Conservation (phyloP, 2,113 vertebrate species). For the Elachura formosa region DNA sequence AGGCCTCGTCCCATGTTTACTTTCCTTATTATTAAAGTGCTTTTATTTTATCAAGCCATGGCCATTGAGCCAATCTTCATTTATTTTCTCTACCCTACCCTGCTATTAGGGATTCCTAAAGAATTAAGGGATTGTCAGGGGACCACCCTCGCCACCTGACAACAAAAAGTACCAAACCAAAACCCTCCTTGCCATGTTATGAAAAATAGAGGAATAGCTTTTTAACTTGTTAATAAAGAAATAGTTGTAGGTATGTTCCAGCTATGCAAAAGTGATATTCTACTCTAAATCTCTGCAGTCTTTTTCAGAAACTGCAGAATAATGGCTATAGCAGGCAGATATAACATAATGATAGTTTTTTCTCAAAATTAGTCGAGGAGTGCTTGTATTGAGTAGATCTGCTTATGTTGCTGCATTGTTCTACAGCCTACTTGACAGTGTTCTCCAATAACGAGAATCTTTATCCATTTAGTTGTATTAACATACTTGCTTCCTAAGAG, state of each 20-base stretch:
- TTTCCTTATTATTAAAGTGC: no score
- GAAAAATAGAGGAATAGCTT: neutral
- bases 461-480: neutral
- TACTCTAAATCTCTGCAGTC: neutral
- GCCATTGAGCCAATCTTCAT: no score
- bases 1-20: no score
- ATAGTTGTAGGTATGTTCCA: neutral
- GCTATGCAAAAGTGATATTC: neutral
- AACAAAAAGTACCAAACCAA: neutral
- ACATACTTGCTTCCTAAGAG: neutral
- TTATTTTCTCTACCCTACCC: no score
- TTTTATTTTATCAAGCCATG: no score
- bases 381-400: neutral
- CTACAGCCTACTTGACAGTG: neutral
- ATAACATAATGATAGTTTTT: neutral
- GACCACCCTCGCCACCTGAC: no score
- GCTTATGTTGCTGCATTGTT: neutral
- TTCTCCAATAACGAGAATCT: neutral
- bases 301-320: neutral
- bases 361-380: neutral
- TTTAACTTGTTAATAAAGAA: neutral
- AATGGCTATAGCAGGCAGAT: neutral
- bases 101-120: no score
- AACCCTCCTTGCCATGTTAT: fast-evolving
- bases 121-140: no score